phyloP scores from a whole-genome alignment of 2,113 vertebrate genomes.

The Microcebus ravelobensis region DNA sequence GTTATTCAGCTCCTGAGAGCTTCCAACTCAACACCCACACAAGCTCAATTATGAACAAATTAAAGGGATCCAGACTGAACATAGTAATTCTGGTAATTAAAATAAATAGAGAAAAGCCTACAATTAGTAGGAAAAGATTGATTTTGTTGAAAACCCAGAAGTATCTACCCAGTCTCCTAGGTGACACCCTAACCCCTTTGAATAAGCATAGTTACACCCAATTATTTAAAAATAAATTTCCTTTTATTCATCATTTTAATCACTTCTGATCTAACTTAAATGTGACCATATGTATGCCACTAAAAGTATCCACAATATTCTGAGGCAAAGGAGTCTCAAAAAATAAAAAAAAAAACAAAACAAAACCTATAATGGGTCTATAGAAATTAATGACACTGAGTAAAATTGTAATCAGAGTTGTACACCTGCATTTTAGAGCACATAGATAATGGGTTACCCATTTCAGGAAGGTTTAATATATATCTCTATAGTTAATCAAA shows the following conservation, averaged over 20 bases:
- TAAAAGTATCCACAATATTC: background rate
- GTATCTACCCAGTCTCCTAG: slow-evolving; percentile 46
- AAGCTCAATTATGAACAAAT: slow-evolving; percentile 82
- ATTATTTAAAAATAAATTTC: slow-evolving; percentile 72
- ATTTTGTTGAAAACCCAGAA: slow-evolving; percentile 77
- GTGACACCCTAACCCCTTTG: slow-evolving; percentile 64
- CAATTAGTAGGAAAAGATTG: slow-evolving; percentile 75
- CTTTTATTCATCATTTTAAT: slow-evolving; percentile 66
- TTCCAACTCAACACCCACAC: slow-evolving; percentile 80
- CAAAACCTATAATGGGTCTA: background rate
- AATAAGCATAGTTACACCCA: slow-evolving; percentile 67
- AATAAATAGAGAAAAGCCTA: slow-evolving; percentile 81
- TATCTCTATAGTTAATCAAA: background rate
- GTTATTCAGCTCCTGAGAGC: slow-evolving; percentile 75
- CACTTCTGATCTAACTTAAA: slow-evolving; percentile 61
- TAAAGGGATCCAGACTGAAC: slow-evolving; percentile 81
- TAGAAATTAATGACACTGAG: background rate
- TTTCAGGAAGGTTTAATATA: background rate
- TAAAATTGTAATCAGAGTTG: background rate
- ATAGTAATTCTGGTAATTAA: slow-evolving; percentile 80
- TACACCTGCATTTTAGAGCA: background rate
- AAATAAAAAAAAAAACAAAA: background rate
- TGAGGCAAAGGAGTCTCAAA: background rate
- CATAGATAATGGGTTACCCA: background rate
- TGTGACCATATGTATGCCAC: slow-evolving; percentile 20